phyloP scores from a whole-genome alignment of 35 echinoderm and acorn worm species.

The Holothuria glaberrima region DNA sequence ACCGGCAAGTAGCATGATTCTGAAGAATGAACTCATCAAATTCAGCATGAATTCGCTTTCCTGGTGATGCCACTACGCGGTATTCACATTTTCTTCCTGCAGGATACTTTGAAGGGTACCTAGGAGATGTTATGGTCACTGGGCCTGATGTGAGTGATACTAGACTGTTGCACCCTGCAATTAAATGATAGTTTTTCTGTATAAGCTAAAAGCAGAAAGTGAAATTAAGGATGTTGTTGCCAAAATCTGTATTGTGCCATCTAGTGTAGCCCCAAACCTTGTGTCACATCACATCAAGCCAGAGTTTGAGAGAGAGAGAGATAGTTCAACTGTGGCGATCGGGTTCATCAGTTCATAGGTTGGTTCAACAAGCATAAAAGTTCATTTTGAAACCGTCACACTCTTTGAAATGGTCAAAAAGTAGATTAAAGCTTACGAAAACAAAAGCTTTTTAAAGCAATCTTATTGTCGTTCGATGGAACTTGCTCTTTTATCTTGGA shows the following conservation, averaged over 20 bases:
- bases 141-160: background rate
- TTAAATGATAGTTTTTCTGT: background rate
- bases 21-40: conserved; percentile 24
- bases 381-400: too few relatives aligned
- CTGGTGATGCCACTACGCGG: conserved; percentile 7
- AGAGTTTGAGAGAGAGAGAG: background rate
- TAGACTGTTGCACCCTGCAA: conserved; percentile 6
- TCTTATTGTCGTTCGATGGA: too few relatives aligned
- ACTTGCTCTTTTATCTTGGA: too few relatives aligned
- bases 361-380: background rate
- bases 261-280: too few relatives aligned
- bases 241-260: too few relatives aligned
- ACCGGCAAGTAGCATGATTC: background rate
- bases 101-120: background rate
- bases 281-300: too few relatives aligned
- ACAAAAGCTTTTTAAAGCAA: too few relatives aligned
- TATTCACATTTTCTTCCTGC: background rate
- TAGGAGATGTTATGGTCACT: conserved; percentile 1
- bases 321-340: too few relatives aligned
- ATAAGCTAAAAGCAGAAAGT: background rate
- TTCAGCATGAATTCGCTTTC: background rate
- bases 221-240: too few relatives aligned
- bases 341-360: background rate
- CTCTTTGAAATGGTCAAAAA: too few relatives aligned
- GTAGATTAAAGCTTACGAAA: too few relatives aligned